Evolutionary conservation across 2,888 invertebrate species (phyloP).

Genomic region (Steinernema hermaphroditum): DNA sequence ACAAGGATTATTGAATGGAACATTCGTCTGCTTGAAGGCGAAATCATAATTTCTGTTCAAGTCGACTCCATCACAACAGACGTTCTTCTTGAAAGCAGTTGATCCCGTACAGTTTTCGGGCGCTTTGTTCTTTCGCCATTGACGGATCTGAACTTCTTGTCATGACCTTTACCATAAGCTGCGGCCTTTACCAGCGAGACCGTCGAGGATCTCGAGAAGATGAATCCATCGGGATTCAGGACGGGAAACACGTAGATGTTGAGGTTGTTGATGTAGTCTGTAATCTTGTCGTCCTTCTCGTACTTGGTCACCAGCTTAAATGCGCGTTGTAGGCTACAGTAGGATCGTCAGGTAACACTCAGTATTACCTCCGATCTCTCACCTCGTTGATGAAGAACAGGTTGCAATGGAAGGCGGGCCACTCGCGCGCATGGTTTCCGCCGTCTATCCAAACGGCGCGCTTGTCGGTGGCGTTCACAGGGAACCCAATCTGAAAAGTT

Average conservation of each 20-base stretch:
- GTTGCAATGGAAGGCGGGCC: conserved; percentile 64
- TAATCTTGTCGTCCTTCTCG: conserved; percentile 49
- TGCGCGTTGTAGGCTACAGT: background rate
- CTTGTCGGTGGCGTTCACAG: conserved; percentile 44
- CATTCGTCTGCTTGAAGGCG: conserved; percentile 52
- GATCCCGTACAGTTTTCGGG: conserved; percentile 59
- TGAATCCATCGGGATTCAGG: conserved; percentile 65
- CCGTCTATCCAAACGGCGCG: conserved; percentile 64
- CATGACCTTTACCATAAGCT: too few species aligned
- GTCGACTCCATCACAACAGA: conserved; percentile 60
- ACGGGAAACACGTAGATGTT: conserved; percentile 63
- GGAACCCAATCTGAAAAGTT: conserved; percentile 46
- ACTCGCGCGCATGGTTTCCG: conserved; percentile 64
- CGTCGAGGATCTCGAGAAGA: conserved; percentile 52
- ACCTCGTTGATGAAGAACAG: conserved; percentile 65
- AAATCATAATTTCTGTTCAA: conserved; percentile 65
- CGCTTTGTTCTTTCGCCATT: conserved; percentile 65
- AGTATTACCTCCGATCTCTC: conserved; percentile 12
- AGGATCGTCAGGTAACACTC: background rate
- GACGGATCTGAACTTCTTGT: conserved; percentile 59
- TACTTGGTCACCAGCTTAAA: conserved; percentile 49
- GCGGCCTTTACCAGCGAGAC: conserved; percentile 32
- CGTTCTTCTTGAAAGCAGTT: conserved; percentile 49
- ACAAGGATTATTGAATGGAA: conserved; percentile 65
- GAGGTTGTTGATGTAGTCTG: conserved; percentile 55